Evolutionary conservation across 2,113 vertebrate genomes (phyloP), one percentile per base, ranked within the genome.

Genomic region (Athene cunicularia): DNA sequence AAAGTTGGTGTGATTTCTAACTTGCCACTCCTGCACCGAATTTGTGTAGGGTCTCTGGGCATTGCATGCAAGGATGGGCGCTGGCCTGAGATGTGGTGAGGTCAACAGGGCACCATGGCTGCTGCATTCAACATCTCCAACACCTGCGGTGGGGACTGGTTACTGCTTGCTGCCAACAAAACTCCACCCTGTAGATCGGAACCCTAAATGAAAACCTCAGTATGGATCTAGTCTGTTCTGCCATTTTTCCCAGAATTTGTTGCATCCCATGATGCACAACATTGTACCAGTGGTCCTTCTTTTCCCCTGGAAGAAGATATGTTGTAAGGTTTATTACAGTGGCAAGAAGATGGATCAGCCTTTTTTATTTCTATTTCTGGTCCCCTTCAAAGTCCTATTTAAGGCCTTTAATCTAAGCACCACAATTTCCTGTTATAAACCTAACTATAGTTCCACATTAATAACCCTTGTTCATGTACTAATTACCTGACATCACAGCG

Each of bases 51-150:
- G 3, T 12, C 68, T 62, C 53, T 20, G 17, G 32, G 22, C 0
- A 0, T 5, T 55, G 62, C 3, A 2, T 8, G n/a, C 4, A 18
- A 39, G 26, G 32, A 28, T 0, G 1, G 20, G 7, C 68, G 37
- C 26, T 52, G 72, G 11, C 4, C 30, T 59, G 73, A 84, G 58
- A 3, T 12, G 24, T 11, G 11, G 8, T 32, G 70, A 74, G 24
- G 22, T 52, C 4, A 43, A 18, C 66, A 68, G n/a, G 45, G 12
- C 6, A 37, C 8, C 37, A 1, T 11, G 27, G 17, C 12, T 63
- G 64, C 30, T 43, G 28, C 12, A 30, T 21, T 23, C 14, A n/a
- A 3, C 8, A 37, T 4, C 26, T 59, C 49, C 76, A 37, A 5
- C 3, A 3, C 24, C 11, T 12, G 3, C 1, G 0, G 33, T 1